Evolutionary conservation across 2,797 vertebrate species (phyloP).

Genomic region (Austrolebias charrua): DNA sequence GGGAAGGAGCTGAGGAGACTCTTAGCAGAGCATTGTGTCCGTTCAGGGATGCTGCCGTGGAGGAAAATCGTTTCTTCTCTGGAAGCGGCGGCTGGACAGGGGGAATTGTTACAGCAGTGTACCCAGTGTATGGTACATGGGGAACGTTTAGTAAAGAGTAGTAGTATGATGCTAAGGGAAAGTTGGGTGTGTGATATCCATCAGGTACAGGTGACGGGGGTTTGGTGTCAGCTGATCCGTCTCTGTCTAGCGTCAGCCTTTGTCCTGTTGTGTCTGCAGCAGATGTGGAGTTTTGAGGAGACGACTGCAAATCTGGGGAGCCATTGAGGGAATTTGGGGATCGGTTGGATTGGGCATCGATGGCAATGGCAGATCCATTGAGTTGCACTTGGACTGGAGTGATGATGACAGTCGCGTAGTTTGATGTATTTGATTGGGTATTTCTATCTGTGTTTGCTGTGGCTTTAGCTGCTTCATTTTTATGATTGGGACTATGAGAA

Average conservation of each 20-base stretch:
- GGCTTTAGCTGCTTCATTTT: constrained; percentile 11
- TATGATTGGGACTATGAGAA: constrained; percentile 24
- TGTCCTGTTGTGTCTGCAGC: constrained; percentile 42
- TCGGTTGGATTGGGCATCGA: constrained; percentile 28
- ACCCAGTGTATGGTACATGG: constrained; percentile 79
- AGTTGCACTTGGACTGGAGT: constrained; percentile 61
- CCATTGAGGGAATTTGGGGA: constrained; percentile 64
- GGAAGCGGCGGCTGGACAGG: constrained; percentile 83
- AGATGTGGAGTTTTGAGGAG: constrained; percentile 54
- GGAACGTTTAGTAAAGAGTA: constrained; percentile 80
- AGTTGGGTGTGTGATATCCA: constrained; percentile 85
- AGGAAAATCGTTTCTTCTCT: constrained; percentile 82
- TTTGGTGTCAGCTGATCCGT: constrained; percentile 59
- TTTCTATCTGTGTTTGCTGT: constrained; percentile 23
- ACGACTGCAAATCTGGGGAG: constrained; percentile 62
- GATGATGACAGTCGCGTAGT: constrained; percentile 50
- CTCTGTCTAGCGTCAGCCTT: constrained; percentile 61
- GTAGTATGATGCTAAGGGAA: constrained; percentile 84
- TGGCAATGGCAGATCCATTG: constrained; percentile 52
- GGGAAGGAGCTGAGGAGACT: constrained; percentile 58
- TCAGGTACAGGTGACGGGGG: constrained; percentile 76
- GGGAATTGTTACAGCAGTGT: constrained; percentile 81
- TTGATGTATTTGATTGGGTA: constrained; percentile 31
- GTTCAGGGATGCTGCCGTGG: constrained; percentile 60
- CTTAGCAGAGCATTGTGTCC: constrained; percentile 67